These are phyloP conservation scores for Thera britannica DNA, from an alignment of 2,888 invertebrate species.

Conservation along the genomic window DNA sequence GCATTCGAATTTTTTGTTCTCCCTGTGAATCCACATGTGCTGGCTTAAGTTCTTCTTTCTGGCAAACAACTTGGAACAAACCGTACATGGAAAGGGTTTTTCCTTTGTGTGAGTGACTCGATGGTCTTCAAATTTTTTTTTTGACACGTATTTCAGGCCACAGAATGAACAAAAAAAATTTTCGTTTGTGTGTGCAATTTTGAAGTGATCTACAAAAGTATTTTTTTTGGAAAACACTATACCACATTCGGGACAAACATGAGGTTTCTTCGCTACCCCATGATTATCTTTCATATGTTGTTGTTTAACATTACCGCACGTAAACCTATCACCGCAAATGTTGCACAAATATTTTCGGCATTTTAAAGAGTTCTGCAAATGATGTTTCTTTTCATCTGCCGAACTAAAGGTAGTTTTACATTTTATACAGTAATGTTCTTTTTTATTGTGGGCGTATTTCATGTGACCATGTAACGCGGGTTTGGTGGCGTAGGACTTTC, in stretches of 20 bases:
- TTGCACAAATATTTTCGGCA: conserved; percentile 51
- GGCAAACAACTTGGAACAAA: conserved; percentile 76
- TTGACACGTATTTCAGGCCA: conserved; percentile 68
- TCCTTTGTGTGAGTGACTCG: conserved; percentile 82
- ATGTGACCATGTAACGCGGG: conserved; percentile 47
- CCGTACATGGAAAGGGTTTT: conserved; percentile 76
- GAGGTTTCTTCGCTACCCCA: conserved; percentile 35
- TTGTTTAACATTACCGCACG: conserved; percentile 41
- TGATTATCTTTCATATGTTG: conserved; percentile 47
- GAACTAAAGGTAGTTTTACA: conserved; percentile 48
- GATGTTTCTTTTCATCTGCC: conserved; percentile 43
- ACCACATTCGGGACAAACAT: conserved; percentile 51
- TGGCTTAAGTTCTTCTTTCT: conserved; percentile 71
- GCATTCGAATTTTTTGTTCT: conserved; percentile 71
- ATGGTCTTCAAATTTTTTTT: conserved; percentile 70
- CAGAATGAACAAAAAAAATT: conserved; percentile 70
- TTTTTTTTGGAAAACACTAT: conserved; percentile 41
- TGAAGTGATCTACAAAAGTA: conserved; percentile 26
- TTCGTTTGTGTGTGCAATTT: conserved; percentile 68
- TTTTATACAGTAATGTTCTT: conserved; percentile 41
- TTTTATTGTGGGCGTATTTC: conserved; percentile 38
- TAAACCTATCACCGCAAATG: conserved; percentile 48
- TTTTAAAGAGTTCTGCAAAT: conserved; percentile 41
- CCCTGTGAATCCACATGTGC: conserved; percentile 78
- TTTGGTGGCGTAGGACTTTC: conserved; percentile 49